phyloP scores from a whole-genome alignment of 2,113 vertebrate species.

The Tragelaphus strepsiceros region DNA sequence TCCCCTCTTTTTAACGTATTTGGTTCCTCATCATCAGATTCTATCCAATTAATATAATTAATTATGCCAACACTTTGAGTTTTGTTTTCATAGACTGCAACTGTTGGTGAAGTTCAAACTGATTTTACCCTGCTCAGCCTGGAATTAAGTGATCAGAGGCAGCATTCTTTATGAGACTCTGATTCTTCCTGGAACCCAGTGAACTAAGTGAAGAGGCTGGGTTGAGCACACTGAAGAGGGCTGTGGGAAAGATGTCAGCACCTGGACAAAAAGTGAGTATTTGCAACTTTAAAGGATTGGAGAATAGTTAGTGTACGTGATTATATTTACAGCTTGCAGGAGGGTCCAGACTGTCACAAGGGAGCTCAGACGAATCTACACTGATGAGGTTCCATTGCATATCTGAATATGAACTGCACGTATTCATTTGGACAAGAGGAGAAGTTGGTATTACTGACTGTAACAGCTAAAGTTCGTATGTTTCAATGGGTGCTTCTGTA shows the following conservation, averaged over 20 bases:
- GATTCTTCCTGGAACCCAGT: background rate
- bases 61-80: background rate
- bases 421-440: background rate
- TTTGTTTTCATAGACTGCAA: slow-evolving; percentile 15
- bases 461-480: background rate
- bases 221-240: background rate
- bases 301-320: background rate
- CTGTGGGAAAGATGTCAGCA: background rate
- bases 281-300: background rate
- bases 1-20: background rate
- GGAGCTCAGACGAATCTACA: background rate
- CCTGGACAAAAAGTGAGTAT: background rate
- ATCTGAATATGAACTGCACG: background rate
- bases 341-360: background rate
- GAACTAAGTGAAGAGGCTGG: background rate
- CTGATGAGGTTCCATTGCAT: background rate
- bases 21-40: slow-evolving; percentile 22
- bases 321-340: background rate
- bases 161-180: background rate
- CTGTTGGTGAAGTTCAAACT: background rate
- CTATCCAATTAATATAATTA: slow-evolving; percentile 23
- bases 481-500: background rate
- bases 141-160: background rate
- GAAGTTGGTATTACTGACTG: background rate
- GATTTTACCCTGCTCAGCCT: background rate